Conservation (phyloP, 2,113 vertebrate genomes). For the Nerophis ophidion region DNA sequence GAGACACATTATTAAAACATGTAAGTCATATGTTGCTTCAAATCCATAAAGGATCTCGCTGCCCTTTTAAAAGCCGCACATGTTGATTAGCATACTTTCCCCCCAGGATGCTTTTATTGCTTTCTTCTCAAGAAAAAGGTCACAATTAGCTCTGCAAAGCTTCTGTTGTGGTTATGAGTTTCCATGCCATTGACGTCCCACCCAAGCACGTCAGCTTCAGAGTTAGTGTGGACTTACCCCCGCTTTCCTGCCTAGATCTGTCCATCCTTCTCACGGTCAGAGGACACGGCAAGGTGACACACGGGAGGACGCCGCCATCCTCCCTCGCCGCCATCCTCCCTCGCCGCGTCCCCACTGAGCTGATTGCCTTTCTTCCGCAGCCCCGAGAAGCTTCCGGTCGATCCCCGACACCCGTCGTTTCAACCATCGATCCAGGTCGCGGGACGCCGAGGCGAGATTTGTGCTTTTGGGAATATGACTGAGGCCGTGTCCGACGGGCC, state of each 20-base stretch:
- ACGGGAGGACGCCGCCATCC: constrained; percentile 43
- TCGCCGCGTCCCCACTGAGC: constrained; percentile 34
- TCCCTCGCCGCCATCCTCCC: constrained; percentile 10
- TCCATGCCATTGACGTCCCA: not conserved
- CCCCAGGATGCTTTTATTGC: constrained; percentile 29
- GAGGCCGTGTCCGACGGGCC: constrained; percentile 52
- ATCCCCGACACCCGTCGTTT: constrained; percentile 57
- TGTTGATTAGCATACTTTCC: constrained; percentile 43
- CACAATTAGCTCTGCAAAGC: constrained; percentile 56
- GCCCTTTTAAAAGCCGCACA: constrained; percentile 38
- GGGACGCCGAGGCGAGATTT: constrained; percentile 47
- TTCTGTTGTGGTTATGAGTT: constrained; percentile 5
- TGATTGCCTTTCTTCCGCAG: constrained; percentile 54
- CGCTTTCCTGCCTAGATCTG: not conserved
- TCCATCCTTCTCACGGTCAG: constrained; percentile 1
- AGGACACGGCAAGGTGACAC: constrained; percentile 37
- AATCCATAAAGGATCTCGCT: constrained; percentile 23
- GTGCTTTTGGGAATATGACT: constrained; percentile 49
- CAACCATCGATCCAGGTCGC: constrained; percentile 50
- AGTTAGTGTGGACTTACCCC: not conserved
- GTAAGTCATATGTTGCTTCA: constrained; percentile 39
- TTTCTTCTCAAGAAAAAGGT: constrained; percentile 51
- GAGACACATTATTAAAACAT: constrained; percentile 29
- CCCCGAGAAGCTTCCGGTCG: constrained; percentile 42
- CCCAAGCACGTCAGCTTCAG: too few species aligned